Evolutionary conservation across 2,888 invertebrate species (phyloP).

Genomic region (Himalopsyche japonica): DNA sequence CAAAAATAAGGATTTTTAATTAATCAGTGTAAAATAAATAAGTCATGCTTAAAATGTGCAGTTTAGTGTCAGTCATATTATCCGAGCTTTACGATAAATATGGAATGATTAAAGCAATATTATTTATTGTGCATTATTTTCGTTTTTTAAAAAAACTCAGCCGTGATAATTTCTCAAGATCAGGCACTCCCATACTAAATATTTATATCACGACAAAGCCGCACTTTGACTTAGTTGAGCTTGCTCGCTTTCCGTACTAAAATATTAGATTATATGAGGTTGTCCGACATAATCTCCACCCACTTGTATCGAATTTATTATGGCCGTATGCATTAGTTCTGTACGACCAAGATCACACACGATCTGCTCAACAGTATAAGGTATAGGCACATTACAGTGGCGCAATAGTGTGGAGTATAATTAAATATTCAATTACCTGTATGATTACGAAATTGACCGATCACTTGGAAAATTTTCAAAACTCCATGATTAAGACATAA

Average conservation of each 20-base stretch:
- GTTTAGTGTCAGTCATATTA: not conserved
- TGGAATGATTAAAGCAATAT: not conserved
- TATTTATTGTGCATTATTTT: not conserved
- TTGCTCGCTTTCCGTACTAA: conserved; percentile 16
- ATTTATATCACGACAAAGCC: conserved; percentile 8
- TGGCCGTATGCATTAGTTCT: not conserved
- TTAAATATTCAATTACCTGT: too few species aligned
- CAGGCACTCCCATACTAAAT: not conserved
- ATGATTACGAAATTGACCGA: too few species aligned
- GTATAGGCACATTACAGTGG: not conserved
- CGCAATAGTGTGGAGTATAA: not conserved
- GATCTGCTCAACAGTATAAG: not conserved
- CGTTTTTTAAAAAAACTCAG: too few species aligned
- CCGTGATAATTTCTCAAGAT: not conserved
- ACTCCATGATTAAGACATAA: too few species aligned
- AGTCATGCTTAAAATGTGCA: not conserved
- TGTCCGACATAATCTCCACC: conserved; percentile 21
- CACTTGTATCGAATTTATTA: conserved; percentile 24
- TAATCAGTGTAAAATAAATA: not conserved
- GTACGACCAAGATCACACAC: not conserved
- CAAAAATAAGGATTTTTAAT: too few species aligned
- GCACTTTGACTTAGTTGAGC: conserved; percentile 2
- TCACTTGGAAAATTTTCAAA: too few species aligned
- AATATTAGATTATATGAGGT: conserved; percentile 23
- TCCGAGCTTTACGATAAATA: not conserved